These are phyloP conservation scores for Tetragonisca angustula DNA, from an alignment of 2,888 invertebrate genomes.

Conservation along the genomic window DNA sequence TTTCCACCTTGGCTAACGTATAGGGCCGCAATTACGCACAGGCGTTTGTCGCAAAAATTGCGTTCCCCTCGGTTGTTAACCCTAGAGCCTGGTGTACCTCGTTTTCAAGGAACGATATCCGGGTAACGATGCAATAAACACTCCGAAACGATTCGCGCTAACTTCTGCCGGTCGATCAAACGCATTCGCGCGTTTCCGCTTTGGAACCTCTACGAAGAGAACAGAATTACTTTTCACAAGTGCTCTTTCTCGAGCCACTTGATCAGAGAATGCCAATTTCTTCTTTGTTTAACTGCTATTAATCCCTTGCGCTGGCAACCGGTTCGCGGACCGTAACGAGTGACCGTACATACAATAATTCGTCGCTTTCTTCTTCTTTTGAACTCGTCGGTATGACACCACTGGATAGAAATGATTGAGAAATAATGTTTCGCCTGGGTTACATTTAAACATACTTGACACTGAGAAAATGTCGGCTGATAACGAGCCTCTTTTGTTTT, in stretches of 20 bases:
- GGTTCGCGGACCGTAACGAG: too few species aligned
- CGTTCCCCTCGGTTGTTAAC: not conserved
- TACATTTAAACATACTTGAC: too few species aligned
- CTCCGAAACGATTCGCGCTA: not conserved
- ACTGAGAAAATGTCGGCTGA: too few species aligned
- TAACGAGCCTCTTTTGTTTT: too few species aligned
- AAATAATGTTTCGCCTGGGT: too few species aligned
- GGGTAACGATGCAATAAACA: constrained; percentile 10
- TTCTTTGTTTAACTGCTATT: too few species aligned
- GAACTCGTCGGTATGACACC: too few species aligned
- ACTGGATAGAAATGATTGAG: too few species aligned
- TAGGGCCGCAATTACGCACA: constrained; percentile 42
- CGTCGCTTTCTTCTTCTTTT: too few species aligned
- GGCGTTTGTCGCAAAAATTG: constrained; percentile 44
- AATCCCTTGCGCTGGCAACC: too few species aligned
- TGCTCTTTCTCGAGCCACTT: not conserved
- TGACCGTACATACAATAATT: too few species aligned
- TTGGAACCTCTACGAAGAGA: not conserved
- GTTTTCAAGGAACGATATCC: not conserved
- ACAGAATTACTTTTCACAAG: not conserved
- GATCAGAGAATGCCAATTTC: not conserved
- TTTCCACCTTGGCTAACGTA: constrained; percentile 13
- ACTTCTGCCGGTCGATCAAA: not conserved
- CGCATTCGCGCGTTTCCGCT: not conserved
- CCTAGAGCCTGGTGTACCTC: too few species aligned